These are phyloP conservation scores for Pholis gunnellus DNA, from an alignment of 2,113 vertebrate species.

Conservation along the genomic window DNA sequence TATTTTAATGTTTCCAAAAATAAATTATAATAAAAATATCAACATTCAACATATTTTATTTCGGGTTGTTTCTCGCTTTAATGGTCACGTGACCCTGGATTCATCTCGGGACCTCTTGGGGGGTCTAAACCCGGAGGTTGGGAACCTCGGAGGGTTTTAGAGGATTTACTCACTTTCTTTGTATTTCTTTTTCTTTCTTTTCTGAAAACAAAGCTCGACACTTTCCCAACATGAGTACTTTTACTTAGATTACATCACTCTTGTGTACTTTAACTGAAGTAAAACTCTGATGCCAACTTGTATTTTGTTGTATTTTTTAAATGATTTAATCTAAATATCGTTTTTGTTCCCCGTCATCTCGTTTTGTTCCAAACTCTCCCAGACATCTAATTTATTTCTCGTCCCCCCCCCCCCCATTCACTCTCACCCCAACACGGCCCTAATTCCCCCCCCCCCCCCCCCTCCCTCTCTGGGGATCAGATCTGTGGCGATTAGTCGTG, in stretches of 20 bases:
- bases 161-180: conserved; percentile 15
- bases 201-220: conserved; percentile 6
- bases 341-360: background rate
- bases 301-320: background rate
- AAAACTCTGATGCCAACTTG: background rate
- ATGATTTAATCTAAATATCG: background rate
- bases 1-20: no score
- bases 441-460: conserved; percentile 49
- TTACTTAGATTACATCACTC: background rate
- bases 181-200: background rate
- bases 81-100: conserved; percentile 3
- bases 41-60: background rate
- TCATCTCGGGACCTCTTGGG: conserved; percentile 10
- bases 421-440: conserved; percentile 1
- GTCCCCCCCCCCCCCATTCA: background rate
- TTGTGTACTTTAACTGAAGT: background rate
- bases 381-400: conserved; percentile 37
- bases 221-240: background rate
- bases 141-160: background rate
- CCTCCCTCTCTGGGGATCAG: conserved; percentile 42
- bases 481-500: conserved; percentile 50
- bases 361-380: conserved; percentile 13
- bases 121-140: background rate
- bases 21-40: background rate
- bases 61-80: background rate